These are phyloP conservation scores for Actinostola sp. DNA, from an alignment of 92 coral and sea anemone species.

Conservation along the genomic window DNA sequence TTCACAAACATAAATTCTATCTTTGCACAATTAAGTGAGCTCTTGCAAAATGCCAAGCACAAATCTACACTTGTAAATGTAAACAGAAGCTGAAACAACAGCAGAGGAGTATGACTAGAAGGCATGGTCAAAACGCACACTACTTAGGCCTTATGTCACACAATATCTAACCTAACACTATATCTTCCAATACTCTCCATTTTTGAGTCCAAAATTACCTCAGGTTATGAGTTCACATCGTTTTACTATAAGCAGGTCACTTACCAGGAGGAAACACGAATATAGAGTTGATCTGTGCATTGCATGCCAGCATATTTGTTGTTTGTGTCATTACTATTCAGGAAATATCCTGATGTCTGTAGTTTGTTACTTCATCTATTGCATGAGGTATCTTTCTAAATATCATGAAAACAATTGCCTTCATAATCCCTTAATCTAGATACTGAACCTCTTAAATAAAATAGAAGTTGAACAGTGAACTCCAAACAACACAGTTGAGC, in stretches of 20 bases:
- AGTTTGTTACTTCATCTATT: conserved; percentile 1
- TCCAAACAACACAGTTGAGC: neutral
- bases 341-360: conserved; percentile 20
- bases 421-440: neutral
- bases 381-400: neutral
- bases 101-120: neutral
- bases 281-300: conserved; percentile 14
- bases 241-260: neutral
- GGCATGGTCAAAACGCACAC: neutral
- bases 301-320: conserved; percentile 52
- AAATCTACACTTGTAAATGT: neutral
- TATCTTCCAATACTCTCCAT: neutral
- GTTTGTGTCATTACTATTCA: conserved; percentile 30
- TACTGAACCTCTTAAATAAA: neutral
- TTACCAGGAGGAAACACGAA: conserved; percentile 23
- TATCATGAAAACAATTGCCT: neutral
- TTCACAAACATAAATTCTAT: neutral
- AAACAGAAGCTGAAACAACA: neutral
- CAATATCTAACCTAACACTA: neutral
- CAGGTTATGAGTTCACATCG: neutral
- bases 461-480: neutral
- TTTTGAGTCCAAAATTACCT: neutral
- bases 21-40: conserved; percentile 5
- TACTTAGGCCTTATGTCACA: conserved; percentile 5
- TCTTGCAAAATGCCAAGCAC: conserved; percentile 10